These are phyloP conservation scores for Criorhina ranunculi DNA, from an alignment of 2,888 invertebrate species.

Conservation along the genomic window DNA sequence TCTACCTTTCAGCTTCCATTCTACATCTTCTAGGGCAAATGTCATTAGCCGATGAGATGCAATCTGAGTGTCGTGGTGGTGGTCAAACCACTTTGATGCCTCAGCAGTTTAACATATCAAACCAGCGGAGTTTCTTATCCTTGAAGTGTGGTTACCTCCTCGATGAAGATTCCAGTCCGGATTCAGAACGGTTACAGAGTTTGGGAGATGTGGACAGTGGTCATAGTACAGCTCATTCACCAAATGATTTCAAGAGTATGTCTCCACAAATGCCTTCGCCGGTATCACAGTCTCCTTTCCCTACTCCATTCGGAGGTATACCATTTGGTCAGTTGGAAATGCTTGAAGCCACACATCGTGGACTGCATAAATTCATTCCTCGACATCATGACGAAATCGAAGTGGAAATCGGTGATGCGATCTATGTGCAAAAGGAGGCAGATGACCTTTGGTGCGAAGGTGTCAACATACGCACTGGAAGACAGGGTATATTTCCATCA, in stretches of 20 bases:
- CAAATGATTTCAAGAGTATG: constrained; percentile 94
- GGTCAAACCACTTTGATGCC: constrained; percentile 61
- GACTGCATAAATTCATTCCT: constrained; percentile 97
- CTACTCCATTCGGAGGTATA: constrained; percentile 89
- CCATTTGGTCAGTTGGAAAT: constrained; percentile 93
- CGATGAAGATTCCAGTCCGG: constrained; percentile 94
- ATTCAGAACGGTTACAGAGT: constrained; percentile 92
- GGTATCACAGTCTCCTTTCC: constrained; percentile 87
- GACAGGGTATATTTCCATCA: constrained; percentile 97
- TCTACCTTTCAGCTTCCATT: constrained; percentile 86
- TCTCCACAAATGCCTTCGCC: constrained; percentile 89
- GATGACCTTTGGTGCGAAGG: constrained; percentile 99
- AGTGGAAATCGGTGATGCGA: constrained; percentile 98
- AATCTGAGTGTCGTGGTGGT: constrained; percentile 71
- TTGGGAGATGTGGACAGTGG: constrained; percentile 93
- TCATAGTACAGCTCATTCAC: constrained; percentile 96
- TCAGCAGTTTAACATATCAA: constrained; percentile 71
- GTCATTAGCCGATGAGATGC: constrained; percentile 84
- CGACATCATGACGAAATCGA: constrained; percentile 98
- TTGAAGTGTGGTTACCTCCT: constrained; percentile 90
- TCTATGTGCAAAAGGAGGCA: constrained; percentile 97
- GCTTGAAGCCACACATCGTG: constrained; percentile 97
- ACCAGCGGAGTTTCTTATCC: constrained; percentile 86
- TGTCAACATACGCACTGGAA: constrained; percentile 96
- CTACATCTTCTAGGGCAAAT: constrained; percentile 86